These are phyloP conservation scores for Tinamus guttatus DNA, from an alignment of 2,113 vertebrate genomes.

Conservation along the genomic window DNA sequence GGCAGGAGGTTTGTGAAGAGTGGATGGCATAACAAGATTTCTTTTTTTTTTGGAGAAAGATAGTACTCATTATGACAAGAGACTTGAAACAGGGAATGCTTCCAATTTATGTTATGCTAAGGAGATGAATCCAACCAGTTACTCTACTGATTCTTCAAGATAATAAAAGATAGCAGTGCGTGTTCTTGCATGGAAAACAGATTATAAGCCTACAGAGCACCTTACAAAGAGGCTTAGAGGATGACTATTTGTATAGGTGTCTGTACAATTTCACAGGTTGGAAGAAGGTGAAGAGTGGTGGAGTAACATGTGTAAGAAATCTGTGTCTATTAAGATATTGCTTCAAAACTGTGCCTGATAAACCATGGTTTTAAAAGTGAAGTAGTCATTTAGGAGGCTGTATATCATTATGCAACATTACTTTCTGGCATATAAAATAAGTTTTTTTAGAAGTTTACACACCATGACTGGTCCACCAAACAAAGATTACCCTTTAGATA, in stretches of 20 bases:
- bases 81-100: background rate
- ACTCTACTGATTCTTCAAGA: background rate
- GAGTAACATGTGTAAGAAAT: background rate
- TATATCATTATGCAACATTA: background rate
- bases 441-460: background rate
- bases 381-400: background rate
- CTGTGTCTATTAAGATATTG: background rate
- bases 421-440: background rate
- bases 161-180: background rate
- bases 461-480: background rate
- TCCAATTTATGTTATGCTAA: background rate
- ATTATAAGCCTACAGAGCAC: background rate
- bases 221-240: background rate
- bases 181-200: background rate
- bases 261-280: background rate
- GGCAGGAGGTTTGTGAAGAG: conserved; percentile 1
- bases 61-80: background rate
- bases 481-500: background rate
- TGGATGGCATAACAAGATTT: background rate
- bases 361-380: background rate
- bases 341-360: background rate
- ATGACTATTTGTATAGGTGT: background rate
- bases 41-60: background rate
- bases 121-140: background rate
- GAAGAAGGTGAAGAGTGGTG: background rate